Conservation (phyloP, 2,888 invertebrate species). For the Eupithecia subfuscata region DNA sequence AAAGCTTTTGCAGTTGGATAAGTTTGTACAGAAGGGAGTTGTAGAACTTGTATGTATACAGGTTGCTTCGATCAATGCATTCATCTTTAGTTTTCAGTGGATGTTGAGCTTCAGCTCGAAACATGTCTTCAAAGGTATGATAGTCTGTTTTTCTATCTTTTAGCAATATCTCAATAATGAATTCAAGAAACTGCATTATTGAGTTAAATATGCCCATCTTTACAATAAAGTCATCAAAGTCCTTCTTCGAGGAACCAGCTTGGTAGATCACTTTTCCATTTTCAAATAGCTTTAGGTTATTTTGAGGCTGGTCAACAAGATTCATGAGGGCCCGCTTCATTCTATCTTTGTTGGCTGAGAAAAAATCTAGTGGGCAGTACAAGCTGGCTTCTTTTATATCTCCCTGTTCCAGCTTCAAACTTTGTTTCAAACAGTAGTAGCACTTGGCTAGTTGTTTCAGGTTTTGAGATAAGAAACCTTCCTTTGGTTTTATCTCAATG, state of each 20-base stretch:
- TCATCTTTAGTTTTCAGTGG: slow-evolving; percentile 10
- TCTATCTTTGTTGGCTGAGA: slow-evolving; percentile 84
- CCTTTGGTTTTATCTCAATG: slow-evolving; percentile 88
- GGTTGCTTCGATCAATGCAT: slow-evolving; percentile 17
- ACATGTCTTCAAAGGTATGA: slow-evolving; percentile 16
- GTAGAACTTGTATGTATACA: slow-evolving; percentile 16
- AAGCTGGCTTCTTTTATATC: slow-evolving; percentile 79
- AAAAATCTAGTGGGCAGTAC: slow-evolving; percentile 89
- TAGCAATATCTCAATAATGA: slow-evolving; percentile 63
- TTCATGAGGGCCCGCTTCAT: slow-evolving; percentile 82
- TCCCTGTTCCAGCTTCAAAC: slow-evolving; percentile 79
- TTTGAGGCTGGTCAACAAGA: slow-evolving; percentile 84
- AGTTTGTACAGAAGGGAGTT: slow-evolving; percentile 60
- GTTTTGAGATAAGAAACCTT: slow-evolving; percentile 81
- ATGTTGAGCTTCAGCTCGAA: slow-evolving; percentile 5
- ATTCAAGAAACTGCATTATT: slow-evolving; percentile 60
- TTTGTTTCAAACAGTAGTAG: slow-evolving; percentile 84
- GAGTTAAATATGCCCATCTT: slow-evolving; percentile 53
- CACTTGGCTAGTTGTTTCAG: slow-evolving; percentile 74
- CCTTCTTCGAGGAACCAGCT: slow-evolving; percentile 53
- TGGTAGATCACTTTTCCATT: slow-evolving; percentile 61
- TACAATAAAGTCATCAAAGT: slow-evolving; percentile 53
- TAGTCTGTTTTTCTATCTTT: slow-evolving; percentile 40
- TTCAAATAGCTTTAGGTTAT: slow-evolving; percentile 86
- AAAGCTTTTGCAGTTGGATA: slow-evolving; percentile 63